Evolutionary conservation across 2,113 vertebrate genomes (phyloP).

Genomic region (Ceuthmochares aereus): DNA sequence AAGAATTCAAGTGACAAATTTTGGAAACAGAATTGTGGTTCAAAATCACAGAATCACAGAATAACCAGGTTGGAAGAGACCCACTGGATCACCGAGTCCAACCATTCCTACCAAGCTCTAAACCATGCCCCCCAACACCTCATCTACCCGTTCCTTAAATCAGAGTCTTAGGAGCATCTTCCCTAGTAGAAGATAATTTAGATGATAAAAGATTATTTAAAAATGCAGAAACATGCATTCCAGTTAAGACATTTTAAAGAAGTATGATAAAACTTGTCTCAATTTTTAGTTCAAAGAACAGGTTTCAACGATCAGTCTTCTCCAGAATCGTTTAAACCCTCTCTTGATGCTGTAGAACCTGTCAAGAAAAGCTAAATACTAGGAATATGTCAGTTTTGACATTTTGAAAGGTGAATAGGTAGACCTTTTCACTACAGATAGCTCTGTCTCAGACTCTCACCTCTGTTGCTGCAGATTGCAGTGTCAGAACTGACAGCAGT

Average conservation of each 20-base stretch:
- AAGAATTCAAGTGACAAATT: neutral
- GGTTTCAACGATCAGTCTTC: neutral
- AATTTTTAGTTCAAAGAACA: neutral
- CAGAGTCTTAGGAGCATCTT: neutral
- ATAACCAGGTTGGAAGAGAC: too few relatives aligned
- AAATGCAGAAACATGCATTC: neutral
- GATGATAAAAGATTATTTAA: neutral
- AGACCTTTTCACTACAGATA: neutral
- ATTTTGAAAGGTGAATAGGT: conserved; percentile 16
- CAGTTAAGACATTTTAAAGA: neutral
- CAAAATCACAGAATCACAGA: too few relatives aligned
- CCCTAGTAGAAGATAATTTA: neutral
- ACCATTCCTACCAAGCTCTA: too few relatives aligned
- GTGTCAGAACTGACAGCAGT: neutral
- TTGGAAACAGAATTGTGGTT: neutral
- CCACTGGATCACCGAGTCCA: too few relatives aligned
- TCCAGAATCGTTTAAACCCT: neutral
- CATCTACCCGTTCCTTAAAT: too few relatives aligned
- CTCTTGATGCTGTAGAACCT: neutral
- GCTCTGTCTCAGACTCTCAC: neutral
- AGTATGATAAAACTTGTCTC: neutral
- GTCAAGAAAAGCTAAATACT: neutral
- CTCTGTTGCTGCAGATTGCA: neutral
- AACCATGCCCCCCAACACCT: too few relatives aligned
- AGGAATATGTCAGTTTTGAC: neutral